Evolutionary conservation across 2,888 invertebrate genomes (phyloP), one percentile per base, ranked within the genome.

Genomic region (Spilosoma lubricipeda): DNA sequence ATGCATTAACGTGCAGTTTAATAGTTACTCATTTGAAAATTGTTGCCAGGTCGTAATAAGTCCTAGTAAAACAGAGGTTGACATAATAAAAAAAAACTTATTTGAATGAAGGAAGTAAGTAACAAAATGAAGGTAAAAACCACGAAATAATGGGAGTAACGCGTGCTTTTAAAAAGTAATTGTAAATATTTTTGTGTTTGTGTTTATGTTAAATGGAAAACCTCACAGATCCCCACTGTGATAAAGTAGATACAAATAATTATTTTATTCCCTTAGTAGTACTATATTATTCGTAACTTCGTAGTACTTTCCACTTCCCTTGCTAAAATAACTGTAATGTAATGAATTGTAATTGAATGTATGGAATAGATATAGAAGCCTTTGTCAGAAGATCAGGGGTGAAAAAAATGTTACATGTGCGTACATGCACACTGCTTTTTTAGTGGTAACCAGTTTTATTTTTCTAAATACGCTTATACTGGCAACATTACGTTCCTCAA

Each of bases 171-270:
- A 59, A 27, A 56, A 27, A n/a, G 13, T n/a, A 27, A 27, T 59
- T 59, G 11, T 13, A 45, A 20, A 45, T 67, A 11, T 42, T 45
- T 45, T 30, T 45, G 67, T 45, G 67, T 56, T 27, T 67, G 9
- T 42, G 30, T 45, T 30, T 45, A 45, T 45, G 67, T 56, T 27
- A 72, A 66, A 72, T 65, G 30, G 91, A 90, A 92, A 93, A 92
- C 93, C 93, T 92, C 91, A 86, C 90, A 89, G 91, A 90, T 86
- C 80, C 90, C 87, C 87, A 91, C 93, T 93, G 93, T 93, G 93
- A 93, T 93, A 92, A 86, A 89, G 86, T 90, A 90, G 86, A 88
- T 88, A 90, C 88, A 89, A 88, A 83, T 84, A 82, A 88, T 90
- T 88, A 88, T 89, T 88, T 87, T 88, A 89, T 88, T 88, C 86